phyloP scores from a whole-genome alignment of 1,140 invertebrate species.

The Lasioglossum albipes region DNA sequence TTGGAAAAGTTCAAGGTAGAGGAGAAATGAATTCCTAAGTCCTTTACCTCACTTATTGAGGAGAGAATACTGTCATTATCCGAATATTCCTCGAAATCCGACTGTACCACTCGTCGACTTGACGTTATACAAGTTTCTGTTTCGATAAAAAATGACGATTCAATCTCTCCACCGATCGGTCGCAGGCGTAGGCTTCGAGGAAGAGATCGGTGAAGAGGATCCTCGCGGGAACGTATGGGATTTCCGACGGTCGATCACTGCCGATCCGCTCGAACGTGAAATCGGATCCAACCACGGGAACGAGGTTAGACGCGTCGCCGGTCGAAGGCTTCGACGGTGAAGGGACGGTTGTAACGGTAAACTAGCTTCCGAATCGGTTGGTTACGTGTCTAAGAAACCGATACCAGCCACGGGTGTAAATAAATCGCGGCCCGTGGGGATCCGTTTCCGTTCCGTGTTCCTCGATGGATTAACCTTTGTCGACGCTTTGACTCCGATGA shows the following conservation, averaged over 20 bases:
- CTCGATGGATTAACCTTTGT: constrained; percentile 18
- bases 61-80: no score
- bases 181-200: background rate
- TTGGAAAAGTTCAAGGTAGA: no score
- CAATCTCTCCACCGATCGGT: no score
- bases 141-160: no score
- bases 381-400: constrained; percentile 54
- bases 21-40: no score
- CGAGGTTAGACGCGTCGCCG: constrained; percentile 44
- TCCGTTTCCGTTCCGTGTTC: constrained; percentile 16
- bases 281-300: constrained; percentile 62
- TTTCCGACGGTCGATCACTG: constrained; percentile 58
- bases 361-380: constrained; percentile 62
- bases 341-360: constrained; percentile 50
- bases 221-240: constrained; percentile 63
- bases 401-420: constrained; percentile 50
- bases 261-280: constrained; percentile 60
- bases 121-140: no score
- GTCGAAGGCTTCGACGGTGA: constrained; percentile 5
- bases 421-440: constrained; percentile 42
- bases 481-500: background rate
- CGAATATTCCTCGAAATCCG: no score
- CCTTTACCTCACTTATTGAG: no score
- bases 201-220: constrained; percentile 40
- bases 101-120: no score